A percentile compares a stretch with the other conserved stretches of the same genome.
Conservation (phyloP, 2,888 invertebrate genomes). For the Eretmocerus hayati region DNA sequence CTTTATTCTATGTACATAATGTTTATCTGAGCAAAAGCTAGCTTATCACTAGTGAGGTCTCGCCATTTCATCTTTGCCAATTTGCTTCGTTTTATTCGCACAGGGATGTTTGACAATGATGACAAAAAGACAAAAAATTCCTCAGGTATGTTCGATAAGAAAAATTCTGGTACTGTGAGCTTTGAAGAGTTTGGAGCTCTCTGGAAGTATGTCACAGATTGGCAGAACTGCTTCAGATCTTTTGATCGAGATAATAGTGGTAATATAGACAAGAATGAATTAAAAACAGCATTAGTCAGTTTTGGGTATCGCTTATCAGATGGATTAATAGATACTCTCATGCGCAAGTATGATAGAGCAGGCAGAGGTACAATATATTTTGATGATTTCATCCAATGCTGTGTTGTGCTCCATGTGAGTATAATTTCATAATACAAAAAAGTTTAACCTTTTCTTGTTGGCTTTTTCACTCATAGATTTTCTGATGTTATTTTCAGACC, state of each 20-base stretch:
- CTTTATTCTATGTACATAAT: too few relatives aligned
- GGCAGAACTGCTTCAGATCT: constrained; percentile 91
- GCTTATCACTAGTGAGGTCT: constrained; percentile 1
- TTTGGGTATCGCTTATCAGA: constrained; percentile 88
- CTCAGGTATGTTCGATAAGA: constrained; percentile 87
- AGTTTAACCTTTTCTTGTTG: constrained; percentile 2
- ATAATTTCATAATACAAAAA: constrained; percentile 12
- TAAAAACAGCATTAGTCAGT: constrained; percentile 81
- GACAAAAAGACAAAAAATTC: constrained; percentile 43
- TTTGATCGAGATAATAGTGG: constrained; percentile 91
- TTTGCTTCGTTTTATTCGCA: constrained; percentile 30
- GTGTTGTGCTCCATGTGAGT: constrained; percentile 86
- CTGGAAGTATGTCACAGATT: constrained; percentile 98
- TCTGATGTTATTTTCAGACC: constrained; percentile 56
- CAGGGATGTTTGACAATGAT: constrained; percentile 46
- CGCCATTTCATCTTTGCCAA: constrained; percentile 10
- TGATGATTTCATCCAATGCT: constrained; percentile 98
- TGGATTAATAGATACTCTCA: constrained; percentile 67
- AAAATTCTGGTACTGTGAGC: constrained; percentile 79
- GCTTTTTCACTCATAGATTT: too few relatives aligned
- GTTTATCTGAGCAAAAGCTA: too few relatives aligned
- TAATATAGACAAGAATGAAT: constrained; percentile 82
- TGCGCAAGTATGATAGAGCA: constrained; percentile 89
- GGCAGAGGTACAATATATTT: constrained; percentile 89
- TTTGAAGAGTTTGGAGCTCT: constrained; percentile 93